Evolutionary conservation across 2,888 invertebrate genomes (phyloP), one percentile per base, ranked within the genome.

Genomic region (Calephelis perditalis): DNA sequence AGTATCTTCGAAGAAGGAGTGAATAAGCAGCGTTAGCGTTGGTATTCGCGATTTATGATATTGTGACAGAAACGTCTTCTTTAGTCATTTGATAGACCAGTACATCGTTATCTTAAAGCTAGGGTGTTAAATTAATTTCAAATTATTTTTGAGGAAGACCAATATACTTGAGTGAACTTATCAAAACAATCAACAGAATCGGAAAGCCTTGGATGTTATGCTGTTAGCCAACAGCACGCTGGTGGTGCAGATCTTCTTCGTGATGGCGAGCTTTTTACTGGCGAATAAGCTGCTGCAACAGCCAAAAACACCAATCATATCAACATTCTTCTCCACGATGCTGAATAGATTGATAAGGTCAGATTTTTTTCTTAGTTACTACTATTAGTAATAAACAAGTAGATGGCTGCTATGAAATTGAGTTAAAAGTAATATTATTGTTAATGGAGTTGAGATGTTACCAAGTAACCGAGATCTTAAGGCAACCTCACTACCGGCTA

Each of bases 201-300:
- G 87, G 0, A 74, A 75, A 11, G 75, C 73, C 0, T 52, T 74
- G 4, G 89, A 88, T 66, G 86, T 76, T 47, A 75, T 86, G 66
- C 71, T 88, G 65, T 77, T 88, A 74, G 78, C 82, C 5, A 89
- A 89, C 79, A 85, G 88, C 72, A 88, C 89, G 52, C 78, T 89
- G 71, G 81, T 88, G 71, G 89, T 89, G 70, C 89, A 89, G 74
- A 78, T 86, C 62, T 89, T 89, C 80, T 88, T 89, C 77, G 73
- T 87, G 46, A 86, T 89, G 87, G 82, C 88, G 2, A 80, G 82
- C 60, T 89, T 89, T 76, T 79, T 89, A 66, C 78, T 89, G 63
- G 86, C 88, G 2, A 82, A 86, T 75, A 89, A 89, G 73, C 69
- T 87, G 68, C 77, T 89, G 65, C 74, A 73, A 68, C 77, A 81